Conservation (phyloP, 2,113 vertebrate species). For the Excalfactoria chinensis region DNA sequence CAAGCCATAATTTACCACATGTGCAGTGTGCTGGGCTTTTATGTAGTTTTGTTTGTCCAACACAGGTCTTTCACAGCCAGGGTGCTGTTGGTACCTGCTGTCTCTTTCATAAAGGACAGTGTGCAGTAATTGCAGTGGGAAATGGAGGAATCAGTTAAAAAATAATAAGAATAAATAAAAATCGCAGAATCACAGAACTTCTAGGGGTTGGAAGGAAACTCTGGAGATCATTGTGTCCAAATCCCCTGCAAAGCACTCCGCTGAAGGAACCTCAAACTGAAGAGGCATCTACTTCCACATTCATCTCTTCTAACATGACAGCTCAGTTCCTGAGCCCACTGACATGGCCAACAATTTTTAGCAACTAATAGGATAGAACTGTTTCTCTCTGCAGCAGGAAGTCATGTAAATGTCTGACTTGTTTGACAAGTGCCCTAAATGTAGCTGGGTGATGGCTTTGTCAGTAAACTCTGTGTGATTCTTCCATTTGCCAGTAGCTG, state of each 20-base stretch:
- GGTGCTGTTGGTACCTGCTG: background rate
- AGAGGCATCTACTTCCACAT: background rate
- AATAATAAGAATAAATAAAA: background rate
- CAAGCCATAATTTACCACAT: background rate
- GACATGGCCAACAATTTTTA: background rate
- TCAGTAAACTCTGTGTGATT: background rate
- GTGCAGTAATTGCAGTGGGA: background rate
- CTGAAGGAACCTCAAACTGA: background rate
- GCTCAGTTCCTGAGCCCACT: background rate
- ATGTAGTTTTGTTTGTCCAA: background rate
- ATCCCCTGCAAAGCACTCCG: too few species aligned
- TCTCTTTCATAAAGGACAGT: background rate
- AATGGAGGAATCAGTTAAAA: background rate
- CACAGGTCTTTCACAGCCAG: background rate
- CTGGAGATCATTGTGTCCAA: too few species aligned
- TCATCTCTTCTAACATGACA: background rate
- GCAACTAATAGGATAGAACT: background rate
- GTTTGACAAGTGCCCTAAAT: background rate
- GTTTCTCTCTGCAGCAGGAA: background rate
- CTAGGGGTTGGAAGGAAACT: too few species aligned
- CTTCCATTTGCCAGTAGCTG: background rate
- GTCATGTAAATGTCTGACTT: background rate
- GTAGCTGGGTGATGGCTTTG: background rate
- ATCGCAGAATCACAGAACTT: too few species aligned
- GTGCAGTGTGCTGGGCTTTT: background rate